Base-by-base conservation (phyloP, 1,140 invertebrate genomes). In the Ditylenchus dipsaci region DNA sequence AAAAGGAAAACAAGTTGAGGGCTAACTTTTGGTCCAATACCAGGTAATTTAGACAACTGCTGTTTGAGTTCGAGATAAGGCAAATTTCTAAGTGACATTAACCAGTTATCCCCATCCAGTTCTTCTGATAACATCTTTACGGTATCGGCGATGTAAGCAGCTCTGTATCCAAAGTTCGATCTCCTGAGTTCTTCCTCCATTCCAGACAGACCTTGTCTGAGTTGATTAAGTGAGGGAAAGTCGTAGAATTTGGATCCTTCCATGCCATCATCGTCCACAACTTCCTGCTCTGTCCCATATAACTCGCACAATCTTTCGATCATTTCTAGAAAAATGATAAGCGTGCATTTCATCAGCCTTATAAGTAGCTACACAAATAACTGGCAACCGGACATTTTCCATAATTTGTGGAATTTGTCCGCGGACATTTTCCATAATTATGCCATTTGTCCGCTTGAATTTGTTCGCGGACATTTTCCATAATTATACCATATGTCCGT, bases 161-260 rank as follows among this genome's bases (percentile, higher is more conserved):
- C 91, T 74, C 93, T 86, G 84, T 96, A 96, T 0, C 93, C 93
- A 87, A 96, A 96, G 62, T 91, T 67, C 13, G 23, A 21, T 8
- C 59, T 42, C 27, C 76, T 83, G 70, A 93, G 87, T 61, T 88
- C 84, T 62, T 88, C 86, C 5, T 83, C 72, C 85, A 93, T 90
- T 0, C 92, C 82, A 65, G 85, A 70, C 26, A 78, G 42, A 47
- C 57, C 30, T 5, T 82, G 77, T 0, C 87, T 84, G 56, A 95
- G 82, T 23, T 83, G 83, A 65, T 89, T 85, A 1, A 93, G 86
- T 7, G 85, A 83, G 62, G 95, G 95, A 86, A 97, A 97, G 71
- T 87, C 84, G 84, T 90, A 90, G 84, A 90, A 93, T 38, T 83
- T 80, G 53, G 3, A 42, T 21, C 86, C 88, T 68, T 92, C 87